Evolutionary conservation across 2,797 vertebrate genomes (phyloP).

Genomic region (Neoniphon sammara): DNA sequence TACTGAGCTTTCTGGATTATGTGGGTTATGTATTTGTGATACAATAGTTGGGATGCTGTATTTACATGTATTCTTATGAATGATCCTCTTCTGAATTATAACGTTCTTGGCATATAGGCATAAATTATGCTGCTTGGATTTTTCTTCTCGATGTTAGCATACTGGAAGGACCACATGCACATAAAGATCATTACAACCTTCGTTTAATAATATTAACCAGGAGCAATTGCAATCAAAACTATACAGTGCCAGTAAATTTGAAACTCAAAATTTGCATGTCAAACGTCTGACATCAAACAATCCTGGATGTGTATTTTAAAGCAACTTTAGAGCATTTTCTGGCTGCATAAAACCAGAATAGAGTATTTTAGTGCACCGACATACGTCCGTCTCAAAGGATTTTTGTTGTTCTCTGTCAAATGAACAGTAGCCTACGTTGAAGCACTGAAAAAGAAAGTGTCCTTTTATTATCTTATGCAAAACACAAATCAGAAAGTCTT

Average conservation of each 20-base stretch:
- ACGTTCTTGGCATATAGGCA: not conserved
- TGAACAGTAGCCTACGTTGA: not conserved
- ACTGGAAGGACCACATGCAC: too few relatives aligned
- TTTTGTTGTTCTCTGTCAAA: not conserved
- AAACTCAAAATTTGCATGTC: too few relatives aligned
- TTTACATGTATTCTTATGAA: not conserved
- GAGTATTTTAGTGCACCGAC: too few relatives aligned
- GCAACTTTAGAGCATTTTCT: too few relatives aligned
- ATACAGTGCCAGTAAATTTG: too few relatives aligned
- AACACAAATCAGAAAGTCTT: not conserved
- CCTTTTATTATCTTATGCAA: not conserved
- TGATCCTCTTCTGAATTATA: not conserved
- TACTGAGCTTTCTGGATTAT: constrained; percentile 17
- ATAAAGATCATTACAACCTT: not conserved
- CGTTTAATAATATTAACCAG: too few relatives aligned
- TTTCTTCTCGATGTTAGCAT: too few relatives aligned
- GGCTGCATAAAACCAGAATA: too few relatives aligned
- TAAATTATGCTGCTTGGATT: too few relatives aligned
- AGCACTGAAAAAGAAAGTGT: not conserved
- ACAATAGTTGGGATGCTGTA: not conserved
- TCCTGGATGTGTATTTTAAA: too few relatives aligned
- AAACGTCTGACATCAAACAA: too few relatives aligned
- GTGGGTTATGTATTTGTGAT: not conserved
- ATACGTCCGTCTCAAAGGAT: too few relatives aligned
- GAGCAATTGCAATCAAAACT: not conserved